Conservation (phyloP, 2,888 invertebrate species). For the Phalangium opilio region DNA sequence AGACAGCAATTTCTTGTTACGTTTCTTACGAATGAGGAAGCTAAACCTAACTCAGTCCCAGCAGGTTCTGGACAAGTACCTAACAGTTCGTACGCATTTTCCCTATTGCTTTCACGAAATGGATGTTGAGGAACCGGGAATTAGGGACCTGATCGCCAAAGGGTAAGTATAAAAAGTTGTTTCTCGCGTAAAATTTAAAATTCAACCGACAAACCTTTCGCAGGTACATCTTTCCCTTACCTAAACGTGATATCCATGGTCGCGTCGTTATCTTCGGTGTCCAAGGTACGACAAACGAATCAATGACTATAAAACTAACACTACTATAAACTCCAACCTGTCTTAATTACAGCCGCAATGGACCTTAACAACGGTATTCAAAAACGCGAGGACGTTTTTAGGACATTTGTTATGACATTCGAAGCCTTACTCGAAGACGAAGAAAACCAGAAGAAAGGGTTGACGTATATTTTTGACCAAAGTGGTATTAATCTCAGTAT, state of each 20-base stretch:
- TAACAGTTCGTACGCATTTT: conserved; percentile 57
- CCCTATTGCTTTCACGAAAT: conserved; percentile 58
- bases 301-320: too few species aligned
- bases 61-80: conserved; percentile 58
- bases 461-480: conserved; percentile 57
- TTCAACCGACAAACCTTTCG: too few species aligned
- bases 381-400: conserved; percentile 60
- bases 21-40: conserved; percentile 63
- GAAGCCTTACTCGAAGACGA: conserved; percentile 68
- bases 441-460: conserved; percentile 58
- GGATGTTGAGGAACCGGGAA: conserved; percentile 50
- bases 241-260: conserved; percentile 54
- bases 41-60: conserved; percentile 63
- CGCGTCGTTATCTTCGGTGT: conserved; percentile 58
- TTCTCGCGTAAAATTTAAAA: too few species aligned
- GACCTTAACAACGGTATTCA: conserved; percentile 39
- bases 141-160: conserved; percentile 51
- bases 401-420: conserved; percentile 56
- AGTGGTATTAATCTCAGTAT: conserved; percentile 56
- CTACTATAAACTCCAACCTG: neutral
- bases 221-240: conserved; percentile 62
- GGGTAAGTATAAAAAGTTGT: conserved; percentile 45
- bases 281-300: conserved; percentile 45
- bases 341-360: neutral
- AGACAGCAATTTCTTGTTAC: conserved; percentile 39